A percentile compares a stretch with the other conserved stretches of the same genome.
Conservation (phyloP, 2,113 vertebrate genomes). For the Lycocorax pyrrhopterus region DNA sequence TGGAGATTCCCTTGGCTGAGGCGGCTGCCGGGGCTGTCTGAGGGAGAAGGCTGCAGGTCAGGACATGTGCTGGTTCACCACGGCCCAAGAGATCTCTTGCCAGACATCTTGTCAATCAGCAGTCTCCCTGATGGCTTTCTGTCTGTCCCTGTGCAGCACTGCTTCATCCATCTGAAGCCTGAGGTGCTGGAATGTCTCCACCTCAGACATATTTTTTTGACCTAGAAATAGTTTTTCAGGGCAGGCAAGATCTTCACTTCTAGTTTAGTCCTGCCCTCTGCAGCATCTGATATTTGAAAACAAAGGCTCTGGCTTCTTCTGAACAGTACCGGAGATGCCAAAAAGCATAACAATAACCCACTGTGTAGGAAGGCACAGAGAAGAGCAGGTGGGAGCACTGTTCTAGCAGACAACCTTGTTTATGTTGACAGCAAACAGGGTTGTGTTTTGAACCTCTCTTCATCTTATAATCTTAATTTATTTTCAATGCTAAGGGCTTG, state of each 20-base stretch:
- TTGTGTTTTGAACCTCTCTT: background rate
- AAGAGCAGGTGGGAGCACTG: background rate
- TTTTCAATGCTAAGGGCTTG: background rate
- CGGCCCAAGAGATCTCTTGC: rapidly evolving
- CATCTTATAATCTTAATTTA: background rate
- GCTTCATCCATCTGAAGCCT: background rate
- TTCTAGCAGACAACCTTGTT: background rate
- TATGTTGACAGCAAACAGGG: background rate
- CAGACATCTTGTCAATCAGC: rapidly evolving
- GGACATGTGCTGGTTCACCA: background rate
- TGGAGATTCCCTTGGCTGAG: background rate
- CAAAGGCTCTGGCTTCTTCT: background rate
- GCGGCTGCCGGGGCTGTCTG: background rate
- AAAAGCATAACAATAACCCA: background rate
- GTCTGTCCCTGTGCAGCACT: background rate
- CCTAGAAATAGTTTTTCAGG: background rate
- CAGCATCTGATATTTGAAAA: background rate
- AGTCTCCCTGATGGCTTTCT: background rate
- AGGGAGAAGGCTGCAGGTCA: background rate
- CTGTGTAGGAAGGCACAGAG: background rate
- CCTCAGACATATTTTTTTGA: background rate
- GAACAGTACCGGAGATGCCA: background rate
- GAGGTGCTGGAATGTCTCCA: background rate
- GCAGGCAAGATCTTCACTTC: background rate
- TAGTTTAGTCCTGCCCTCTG: background rate